phyloP scores from a whole-genome alignment of 2,797 vertebrate genomes.

The Limnodromus scolopaceus region DNA sequence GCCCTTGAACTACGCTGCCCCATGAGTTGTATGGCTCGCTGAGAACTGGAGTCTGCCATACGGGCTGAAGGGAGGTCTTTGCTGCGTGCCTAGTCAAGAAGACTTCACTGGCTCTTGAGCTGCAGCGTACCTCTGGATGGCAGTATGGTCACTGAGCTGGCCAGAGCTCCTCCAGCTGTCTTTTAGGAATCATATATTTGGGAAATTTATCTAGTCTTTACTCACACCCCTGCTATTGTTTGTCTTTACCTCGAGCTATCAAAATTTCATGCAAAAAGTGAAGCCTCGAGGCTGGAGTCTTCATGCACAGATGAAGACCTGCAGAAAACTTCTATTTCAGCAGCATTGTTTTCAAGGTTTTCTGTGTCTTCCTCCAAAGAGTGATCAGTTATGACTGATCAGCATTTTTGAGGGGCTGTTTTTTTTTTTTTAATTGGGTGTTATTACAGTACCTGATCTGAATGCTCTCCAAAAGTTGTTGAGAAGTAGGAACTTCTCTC shows the following conservation, averaged over 20 bases:
- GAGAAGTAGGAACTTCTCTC: neutral
- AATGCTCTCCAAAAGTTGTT: neutral
- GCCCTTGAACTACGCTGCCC: neutral
- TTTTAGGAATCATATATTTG: neutral
- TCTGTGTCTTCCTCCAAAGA: neutral
- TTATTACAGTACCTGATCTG: neutral
- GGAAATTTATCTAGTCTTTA: neutral
- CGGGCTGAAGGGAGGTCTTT: neutral
- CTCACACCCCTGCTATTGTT: fast-evolving
- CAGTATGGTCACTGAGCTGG: neutral
- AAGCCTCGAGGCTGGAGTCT: neutral
- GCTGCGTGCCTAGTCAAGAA: neutral
- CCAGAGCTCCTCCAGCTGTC: neutral
- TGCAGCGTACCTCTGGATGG: slow-evolving; percentile 34
- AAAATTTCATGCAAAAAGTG: neutral
- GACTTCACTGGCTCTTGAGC: neutral
- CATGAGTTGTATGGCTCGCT: neutral
- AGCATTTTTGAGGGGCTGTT: neutral
- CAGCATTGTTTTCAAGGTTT: neutral
- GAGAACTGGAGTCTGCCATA: neutral
- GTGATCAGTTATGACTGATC: neutral
- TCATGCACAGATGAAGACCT: neutral
- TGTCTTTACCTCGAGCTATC: neutral
- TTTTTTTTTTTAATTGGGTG: neutral
- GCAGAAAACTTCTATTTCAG: neutral